Base-by-base conservation (phyloP, 2,113 vertebrate genomes). In the Corynorhinus townsendii region DNA sequence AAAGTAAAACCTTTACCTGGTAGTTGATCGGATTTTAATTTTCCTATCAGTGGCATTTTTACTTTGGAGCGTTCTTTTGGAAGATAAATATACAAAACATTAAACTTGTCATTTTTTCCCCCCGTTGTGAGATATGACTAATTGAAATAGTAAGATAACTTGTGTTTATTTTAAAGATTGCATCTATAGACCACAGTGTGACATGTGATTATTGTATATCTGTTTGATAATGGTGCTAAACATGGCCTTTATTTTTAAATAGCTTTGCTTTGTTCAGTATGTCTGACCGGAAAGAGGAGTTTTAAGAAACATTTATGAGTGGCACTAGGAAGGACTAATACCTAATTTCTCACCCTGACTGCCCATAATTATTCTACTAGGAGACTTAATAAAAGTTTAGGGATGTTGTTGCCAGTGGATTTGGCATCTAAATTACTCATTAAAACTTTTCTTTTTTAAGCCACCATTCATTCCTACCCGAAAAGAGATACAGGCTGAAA, bases 101-200 rank as follows among this genome's bases (percentile, higher is more conserved):
- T 30, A 52, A 82, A 64, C 49, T 80, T 77, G 52, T 87, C 15
- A 1, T 9, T 69, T 43, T 71, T 76, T 59, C 4, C 7, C 4
- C 7, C 47, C 49, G 15, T 64, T n/a, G 19, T 82, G 11, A 45
- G 28, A 90, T 95, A 68, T 68, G 22, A 72, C 10, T 86, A 54
- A 82, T 7, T 85, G 54, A 93, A 75, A 83, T 45, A 66, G 52
- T 68, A 68, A 20, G 12, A 7, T 84, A 73, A 75, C 45, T 80
- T 90, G 1, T 81, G 22, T 95, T 93, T 85, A 71, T 93, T 94
- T 97, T 94, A 64, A 96, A 89, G 79, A 68, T 89, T 95, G 62
- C 35, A 54, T 75, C 45, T 52, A 90, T 38, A 54, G 30, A 86
- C 89, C 92, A 62, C 35, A 73, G 28, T 94, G 73, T 86, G 62